Evolutionary conservation across 53 echinoderm and acorn worm species (phyloP).

Genomic region (Holothuria scabra): DNA sequence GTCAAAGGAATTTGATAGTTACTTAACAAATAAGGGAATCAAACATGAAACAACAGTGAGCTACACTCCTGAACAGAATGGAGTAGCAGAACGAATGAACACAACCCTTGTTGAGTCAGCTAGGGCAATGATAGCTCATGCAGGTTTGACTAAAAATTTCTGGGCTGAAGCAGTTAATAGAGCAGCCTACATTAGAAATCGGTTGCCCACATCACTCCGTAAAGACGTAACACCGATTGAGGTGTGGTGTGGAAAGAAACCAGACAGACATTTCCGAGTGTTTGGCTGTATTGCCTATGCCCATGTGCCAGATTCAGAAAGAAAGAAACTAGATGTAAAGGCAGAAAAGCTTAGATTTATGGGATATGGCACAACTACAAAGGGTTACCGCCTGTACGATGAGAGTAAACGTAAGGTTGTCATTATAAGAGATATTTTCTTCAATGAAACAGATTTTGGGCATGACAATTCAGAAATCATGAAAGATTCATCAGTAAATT

Average conservation of each 20-base stretch:
- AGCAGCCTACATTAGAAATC: not conserved
- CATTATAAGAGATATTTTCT: not conserved
- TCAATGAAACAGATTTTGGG: not conserved
- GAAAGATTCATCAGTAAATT: too few relatives aligned
- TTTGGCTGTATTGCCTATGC: not conserved
- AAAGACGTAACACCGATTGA: not conserved
- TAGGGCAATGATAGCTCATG: not conserved
- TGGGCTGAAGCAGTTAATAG: not conserved
- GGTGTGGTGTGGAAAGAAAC: conserved; percentile 9
- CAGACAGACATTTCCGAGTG: not conserved
- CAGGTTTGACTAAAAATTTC: not conserved
- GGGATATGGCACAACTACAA: not conserved
- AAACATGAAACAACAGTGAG: not conserved
- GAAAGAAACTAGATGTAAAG: not conserved
- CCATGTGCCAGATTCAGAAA: not conserved
- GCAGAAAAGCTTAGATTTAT: not conserved
- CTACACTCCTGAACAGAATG: conserved; percentile 4
- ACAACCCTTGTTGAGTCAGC: not conserved
- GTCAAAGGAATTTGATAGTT: not conserved
- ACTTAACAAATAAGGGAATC: not conserved
- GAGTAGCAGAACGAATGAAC: conserved; percentile 10
- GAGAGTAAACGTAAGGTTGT: not conserved
- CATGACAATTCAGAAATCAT: not conserved
- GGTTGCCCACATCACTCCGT: not conserved
- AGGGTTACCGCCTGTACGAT: conserved; percentile 10